phyloP scores from a whole-genome alignment of 2,113 vertebrate genomes.

The Pituophis catenifer region DNA sequence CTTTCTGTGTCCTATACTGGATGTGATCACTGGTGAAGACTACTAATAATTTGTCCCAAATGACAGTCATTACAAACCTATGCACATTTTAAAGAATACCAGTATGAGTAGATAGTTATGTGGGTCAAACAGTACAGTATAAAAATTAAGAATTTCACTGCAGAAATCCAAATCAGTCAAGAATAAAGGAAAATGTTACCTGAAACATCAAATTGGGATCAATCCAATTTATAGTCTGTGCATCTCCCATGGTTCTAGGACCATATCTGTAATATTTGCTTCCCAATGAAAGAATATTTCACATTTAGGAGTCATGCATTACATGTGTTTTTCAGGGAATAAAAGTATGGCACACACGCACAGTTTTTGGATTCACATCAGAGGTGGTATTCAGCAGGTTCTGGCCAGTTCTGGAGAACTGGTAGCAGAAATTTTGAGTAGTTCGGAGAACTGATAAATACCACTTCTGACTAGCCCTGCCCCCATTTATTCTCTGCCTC shows the following conservation, averaged over 20 bases:
- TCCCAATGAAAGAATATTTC: not conserved
- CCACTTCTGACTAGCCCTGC: too few relatives aligned
- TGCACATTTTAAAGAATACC: not conserved
- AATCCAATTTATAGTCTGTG: not conserved
- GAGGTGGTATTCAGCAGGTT: too few relatives aligned
- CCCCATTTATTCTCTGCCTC: too few relatives aligned
- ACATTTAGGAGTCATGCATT: not conserved
- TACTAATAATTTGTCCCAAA: not conserved
- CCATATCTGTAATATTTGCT: not conserved
- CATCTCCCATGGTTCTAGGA: not conserved
- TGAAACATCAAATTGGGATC: not conserved
- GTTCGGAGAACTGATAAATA: too few relatives aligned
- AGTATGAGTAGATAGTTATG: not conserved
- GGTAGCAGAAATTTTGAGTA: too few relatives aligned
- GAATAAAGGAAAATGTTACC: not conserved
- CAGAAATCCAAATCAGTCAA: not conserved
- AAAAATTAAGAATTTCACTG: not conserved
- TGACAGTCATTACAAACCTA: not conserved
- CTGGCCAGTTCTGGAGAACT: too few relatives aligned
- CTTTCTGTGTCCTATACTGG: not conserved
- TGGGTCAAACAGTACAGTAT: not conserved
- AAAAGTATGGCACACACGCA: not conserved
- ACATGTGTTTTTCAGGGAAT: not conserved
- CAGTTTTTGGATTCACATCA: not conserved
- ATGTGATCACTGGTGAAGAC: not conserved